Evolutionary conservation across 2,113 vertebrate genomes (phyloP), one percentile per base, ranked within the genome.

Genomic region (Leptodactylus fuscus): DNA sequence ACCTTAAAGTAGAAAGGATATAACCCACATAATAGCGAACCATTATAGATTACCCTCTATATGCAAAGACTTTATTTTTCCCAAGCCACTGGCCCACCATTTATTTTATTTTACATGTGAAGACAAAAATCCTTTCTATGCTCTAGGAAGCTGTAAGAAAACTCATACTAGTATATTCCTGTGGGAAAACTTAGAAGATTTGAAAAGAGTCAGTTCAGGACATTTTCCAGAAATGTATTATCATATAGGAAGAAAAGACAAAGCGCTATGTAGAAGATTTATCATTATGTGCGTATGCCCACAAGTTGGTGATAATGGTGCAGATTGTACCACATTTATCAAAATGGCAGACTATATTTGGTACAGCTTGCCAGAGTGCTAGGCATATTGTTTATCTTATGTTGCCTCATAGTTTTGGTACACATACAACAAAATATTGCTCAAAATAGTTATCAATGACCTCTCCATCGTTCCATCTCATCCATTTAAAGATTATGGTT

Each of bases 121-220:
- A 74, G 81, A 82, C 48, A 73, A 82, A 71, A n/a, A 82, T 32
- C 20, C 24, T 51, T 58, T 41, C 81, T 44, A 12, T 73, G 69
- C 48, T 73, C 69, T 70, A 67, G 81, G 34, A 73, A 74, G 49
- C 81, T 74, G n/a, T 20, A 83, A 58, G 1, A 12, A 73, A 44
- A 24, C 34, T 13, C 27, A 27, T 58, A 69, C 69, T 69, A 73
- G 36, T 41, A 44, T 55, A 60, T 74, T 41, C 81, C n/a, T 74
- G 36, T 27, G 69, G 69, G 62, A 58, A 38, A 51, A 29, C 11
- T 34, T 22, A 2, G n/a, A n/a, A 44, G 69, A 69, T 74, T 82
- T 27, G 18, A 55, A 49, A 24, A 53, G 29, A 82, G 81, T 82
- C 49, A 58, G 15, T 29, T 73, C 48, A 60, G 81, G 81, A 41